Evolutionary conservation across 1,140 invertebrate species (phyloP).

Genomic region (Apis florea): DNA sequence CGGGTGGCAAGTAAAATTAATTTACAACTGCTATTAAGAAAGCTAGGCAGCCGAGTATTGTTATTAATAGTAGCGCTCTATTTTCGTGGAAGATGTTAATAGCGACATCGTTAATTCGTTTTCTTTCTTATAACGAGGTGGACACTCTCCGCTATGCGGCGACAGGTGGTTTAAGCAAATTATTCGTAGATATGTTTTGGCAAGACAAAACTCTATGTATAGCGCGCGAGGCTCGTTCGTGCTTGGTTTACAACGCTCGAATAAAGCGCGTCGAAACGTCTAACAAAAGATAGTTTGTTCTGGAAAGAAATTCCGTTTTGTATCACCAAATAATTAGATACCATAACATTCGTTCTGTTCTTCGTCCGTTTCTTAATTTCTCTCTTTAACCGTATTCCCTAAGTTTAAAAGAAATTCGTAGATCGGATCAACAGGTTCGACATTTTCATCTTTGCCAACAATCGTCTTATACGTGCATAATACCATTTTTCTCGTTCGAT

Average conservation of each 20-base stretch:
- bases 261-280: neutral
- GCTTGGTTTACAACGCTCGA: constrained; percentile 20
- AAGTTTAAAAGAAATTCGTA: too few relatives aligned
- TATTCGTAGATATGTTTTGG: constrained; percentile 44
- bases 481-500: neutral
- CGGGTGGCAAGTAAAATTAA: constrained; percentile 12
- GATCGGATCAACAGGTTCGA: too few relatives aligned
- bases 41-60: constrained; percentile 13
- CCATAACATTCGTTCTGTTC: neutral
- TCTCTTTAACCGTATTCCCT: neutral
- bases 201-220: constrained; percentile 46
- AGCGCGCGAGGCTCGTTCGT: constrained; percentile 5
- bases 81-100: constrained; percentile 45
- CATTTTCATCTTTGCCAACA: too few relatives aligned
- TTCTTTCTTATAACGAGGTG: constrained; percentile 43
- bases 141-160: constrained; percentile 27
- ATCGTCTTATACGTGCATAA: too few relatives aligned
- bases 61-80: constrained; percentile 41
- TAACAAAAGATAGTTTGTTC: too few relatives aligned
- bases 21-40: constrained; percentile 35
- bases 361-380: neutral
- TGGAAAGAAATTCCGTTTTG: neutral
- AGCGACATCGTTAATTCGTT: constrained; percentile 36
- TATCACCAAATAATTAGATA: too few relatives aligned
- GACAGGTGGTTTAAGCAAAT: constrained; percentile 44